Evolutionary conservation across 2,888 invertebrate genomes (phyloP), one percentile per base, ranked within the genome.

Genomic region (Athripsodes cinereus): DNA sequence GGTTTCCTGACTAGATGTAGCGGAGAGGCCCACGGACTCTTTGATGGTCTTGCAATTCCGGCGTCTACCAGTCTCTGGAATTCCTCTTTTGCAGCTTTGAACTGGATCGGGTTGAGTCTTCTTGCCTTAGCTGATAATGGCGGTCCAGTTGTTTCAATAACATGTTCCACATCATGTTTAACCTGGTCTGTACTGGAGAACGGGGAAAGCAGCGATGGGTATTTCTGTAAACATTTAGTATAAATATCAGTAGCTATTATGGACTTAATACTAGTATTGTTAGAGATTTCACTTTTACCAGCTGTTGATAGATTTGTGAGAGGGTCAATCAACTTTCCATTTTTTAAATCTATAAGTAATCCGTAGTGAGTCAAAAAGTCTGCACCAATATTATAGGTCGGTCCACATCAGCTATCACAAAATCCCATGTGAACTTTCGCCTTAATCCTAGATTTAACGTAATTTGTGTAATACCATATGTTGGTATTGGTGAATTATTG

Each of bases 341-440:
- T 40, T 13, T 16, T 40, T 5, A 40, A 3, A 13, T 40, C 40
- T 5, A 40, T 16, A 5, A 40, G 13, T 40, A 40, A 13, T 8
- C 40, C 40, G 40, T 40, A 16, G 40, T 40, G 40, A 5, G 40
- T 16, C 2, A 40, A 3, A 20, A 48, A 48, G 51, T 51, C 51
- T 2, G 22, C 51, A 2, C 51, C 51, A 2, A 51, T 21, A n/a
- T n/a, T 2, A 51, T 51, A 6, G 51, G 10, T 51, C 16, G n/a
- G 16, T 13, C 22, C 3, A 51, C 22, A 10, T 51, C 26, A 3
- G 51, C 51, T 21, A 51, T 11, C 2, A 51, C 16, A 16, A 51
- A 51, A 22, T n/a, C 20, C 51, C 51, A 51, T 2, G 51, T 21
- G 51, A 51, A 51, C 10, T 51, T 22, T 21, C 51, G 22, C 11